Base-by-base conservation (phyloP, 2,888 invertebrate genomes). In the Marronus borbonicus region DNA sequence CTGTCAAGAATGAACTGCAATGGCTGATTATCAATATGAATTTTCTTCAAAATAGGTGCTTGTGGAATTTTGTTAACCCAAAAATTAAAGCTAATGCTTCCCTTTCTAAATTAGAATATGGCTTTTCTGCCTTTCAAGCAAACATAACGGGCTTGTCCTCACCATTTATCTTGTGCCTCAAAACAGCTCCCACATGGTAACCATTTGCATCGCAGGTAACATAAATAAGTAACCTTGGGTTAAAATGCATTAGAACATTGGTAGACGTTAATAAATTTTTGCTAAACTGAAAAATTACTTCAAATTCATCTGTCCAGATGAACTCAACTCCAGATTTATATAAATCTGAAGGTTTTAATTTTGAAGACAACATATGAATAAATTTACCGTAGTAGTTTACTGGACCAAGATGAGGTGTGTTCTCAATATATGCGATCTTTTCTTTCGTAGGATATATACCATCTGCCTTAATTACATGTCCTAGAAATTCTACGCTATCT, bases 381-480 rank as follows among this genome's bases (percentile, higher is more conserved):
- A 81, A 81, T 77, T 77, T 79, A 36, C 36, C n/a, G 75, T 81
- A 81, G 68, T 79, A 80, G 76, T 81, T 81, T 17, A 81, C 20
- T 39, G 80, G 60, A 0, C 80, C 79, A n/a, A 81, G 31, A 76
- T 78, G 81, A 44, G 79, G 78, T n/a, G 81, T 80, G 8, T 81
- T 60, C 0, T 24, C 36, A 36, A 81, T 76, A 65, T 77, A 80
- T 28, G 28, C 14, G 12, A 80, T 10, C 64, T 80, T 80, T 28
- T 49, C 66, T 75, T 80, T 80, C 0, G 84, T 60, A 76, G 87
- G 86, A 50, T 84, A 81, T 79, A 86, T 86, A 4, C 86, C 86
- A 14, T 77, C 66, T n/a, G 36, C 24, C 60, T 70, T 72, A n/a
- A 79, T 31, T 12, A 8, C 3, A 66, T 78, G 78, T 24, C 79